A percentile compares a stretch with the other conserved stretches of the same genome.
Conservation (phyloP, 2,113 vertebrate species). For the Martes martes region DNA sequence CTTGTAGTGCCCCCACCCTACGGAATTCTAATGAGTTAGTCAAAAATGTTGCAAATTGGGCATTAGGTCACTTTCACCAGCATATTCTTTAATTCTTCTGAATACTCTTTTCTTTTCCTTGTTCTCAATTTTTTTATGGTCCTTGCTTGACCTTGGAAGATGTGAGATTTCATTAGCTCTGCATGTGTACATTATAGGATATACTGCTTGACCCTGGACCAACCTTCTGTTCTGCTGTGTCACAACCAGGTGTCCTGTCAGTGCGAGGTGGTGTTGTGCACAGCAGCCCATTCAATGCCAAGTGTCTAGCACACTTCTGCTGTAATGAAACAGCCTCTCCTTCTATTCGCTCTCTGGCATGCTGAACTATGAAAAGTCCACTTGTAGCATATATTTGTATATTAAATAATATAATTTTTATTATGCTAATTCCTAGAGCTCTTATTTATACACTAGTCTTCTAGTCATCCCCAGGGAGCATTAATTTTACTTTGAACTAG, state of each 20-base stretch:
- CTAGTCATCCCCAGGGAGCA: neutral
- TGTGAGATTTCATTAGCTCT: neutral
- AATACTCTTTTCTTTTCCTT: neutral
- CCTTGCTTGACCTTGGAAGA: neutral
- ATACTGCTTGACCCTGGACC: neutral
- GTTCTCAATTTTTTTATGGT: neutral
- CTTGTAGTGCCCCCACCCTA: neutral
- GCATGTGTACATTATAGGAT: neutral
- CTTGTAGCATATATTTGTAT: neutral
- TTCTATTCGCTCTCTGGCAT: neutral
- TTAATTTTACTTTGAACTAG: neutral
- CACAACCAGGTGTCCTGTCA: neutral
- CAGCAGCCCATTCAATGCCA: neutral
- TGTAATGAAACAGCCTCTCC: neutral
- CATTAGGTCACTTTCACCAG: neutral
- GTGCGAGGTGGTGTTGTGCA: neutral
- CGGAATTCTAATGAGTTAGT: neutral
- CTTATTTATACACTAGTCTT: neutral
- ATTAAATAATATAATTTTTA: neutral
- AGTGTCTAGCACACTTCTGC: neutral
- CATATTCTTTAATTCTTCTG: neutral
- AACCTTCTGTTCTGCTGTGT: neutral
- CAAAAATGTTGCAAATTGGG: neutral
- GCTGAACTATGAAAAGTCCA: neutral
- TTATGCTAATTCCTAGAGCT: neutral